Evolutionary conservation across 2,113 vertebrate species (phyloP).

Genomic region (Chauna torquata): DNA sequence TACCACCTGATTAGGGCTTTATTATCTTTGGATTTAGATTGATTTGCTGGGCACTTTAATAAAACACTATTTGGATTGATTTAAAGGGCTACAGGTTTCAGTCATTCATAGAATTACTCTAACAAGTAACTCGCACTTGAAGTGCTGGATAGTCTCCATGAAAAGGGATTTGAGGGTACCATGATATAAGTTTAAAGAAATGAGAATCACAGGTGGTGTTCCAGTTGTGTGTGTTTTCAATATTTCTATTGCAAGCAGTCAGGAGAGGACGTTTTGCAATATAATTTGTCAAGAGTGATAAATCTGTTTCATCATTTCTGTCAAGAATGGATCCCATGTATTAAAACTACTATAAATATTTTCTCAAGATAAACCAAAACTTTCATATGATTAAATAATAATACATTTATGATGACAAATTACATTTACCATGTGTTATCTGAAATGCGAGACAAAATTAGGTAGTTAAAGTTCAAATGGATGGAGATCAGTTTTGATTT

Average conservation of each 20-base stretch:
- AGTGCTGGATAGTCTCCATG: conserved; percentile 9
- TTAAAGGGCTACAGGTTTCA: conserved; percentile 89
- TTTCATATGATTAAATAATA: conserved; percentile 86
- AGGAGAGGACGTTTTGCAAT: conserved; percentile 79
- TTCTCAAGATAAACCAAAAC: conserved; percentile 81
- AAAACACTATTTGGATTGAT: conserved; percentile 97
- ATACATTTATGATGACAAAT: conserved; percentile 87
- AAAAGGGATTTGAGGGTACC: conserved; percentile 79
- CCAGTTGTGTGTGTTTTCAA: conserved; percentile 73
- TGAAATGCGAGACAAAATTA: conserved; percentile 74
- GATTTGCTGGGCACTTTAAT: conserved; percentile 98
- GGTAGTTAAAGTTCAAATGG: conserved; percentile 76
- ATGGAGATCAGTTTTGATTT: conserved; percentile 80
- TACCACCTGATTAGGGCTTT: conserved; percentile 99
- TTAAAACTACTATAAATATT: conserved; percentile 95
- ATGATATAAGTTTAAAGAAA: conserved; percentile 77
- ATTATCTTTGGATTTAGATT: conserved; percentile 99
- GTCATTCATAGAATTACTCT: conserved; percentile 90
- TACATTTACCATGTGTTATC: conserved; percentile 83
- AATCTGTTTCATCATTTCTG: conserved; percentile 89
- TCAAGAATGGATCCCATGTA: conserved; percentile 85
- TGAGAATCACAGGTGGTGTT: conserved; percentile 90
- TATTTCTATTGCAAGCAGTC: conserved; percentile 81
- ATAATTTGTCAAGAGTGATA: conserved; percentile 91
- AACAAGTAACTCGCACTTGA: conserved; percentile 78